Evolutionary conservation across 1,140 invertebrate species (phyloP), one percentile per base, ranked within the genome.

Genomic region (Drosophila albomicans): DNA sequence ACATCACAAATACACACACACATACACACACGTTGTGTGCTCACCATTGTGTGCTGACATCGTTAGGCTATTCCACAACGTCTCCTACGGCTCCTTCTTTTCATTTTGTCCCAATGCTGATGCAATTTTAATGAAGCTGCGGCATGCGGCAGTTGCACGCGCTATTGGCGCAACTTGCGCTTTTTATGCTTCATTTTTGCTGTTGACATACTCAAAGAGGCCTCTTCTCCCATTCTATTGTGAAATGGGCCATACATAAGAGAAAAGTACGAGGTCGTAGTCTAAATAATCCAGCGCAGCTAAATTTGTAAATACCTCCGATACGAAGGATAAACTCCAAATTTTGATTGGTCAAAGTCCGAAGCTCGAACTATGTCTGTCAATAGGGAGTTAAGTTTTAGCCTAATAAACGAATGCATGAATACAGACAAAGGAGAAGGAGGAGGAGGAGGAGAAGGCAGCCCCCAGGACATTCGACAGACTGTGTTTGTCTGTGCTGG

Each of bases 71-170:
- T 63, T 74, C 70, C 78, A 69, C 66, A 41, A 3, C 41, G 35
- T 49, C 51, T 65, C 56, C 51, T 49, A 38, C 20, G 35, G 61
- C 48, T 51, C 32, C 38, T 48, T 10, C 56, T 43, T 11, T 43
- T 35, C 54, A 38, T 30, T 62, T 67, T 65, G 61, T 54, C 54
- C 32, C 70, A 70, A 66, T 72, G 59, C 78, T 88, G 84, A 80
- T 88, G 85, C 84, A 88, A 88, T 89, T 88, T 88, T 88, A 88
- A 88, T 88, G 85, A 89, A 88, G 84, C 84, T 88, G 84, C 85
- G 84, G 85, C 84, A 88, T 87, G 84, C 77, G 84, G 84, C 82
- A 87, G 85, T 80, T 89, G 81, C 84, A 88, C 78, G 84, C 85
- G 81, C 85, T 78, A 88, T 75, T 79, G 80, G 70, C 81, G 81